Conservation (phyloP, 2,113 vertebrate genomes). For the Hypanus sabinus region DNA sequence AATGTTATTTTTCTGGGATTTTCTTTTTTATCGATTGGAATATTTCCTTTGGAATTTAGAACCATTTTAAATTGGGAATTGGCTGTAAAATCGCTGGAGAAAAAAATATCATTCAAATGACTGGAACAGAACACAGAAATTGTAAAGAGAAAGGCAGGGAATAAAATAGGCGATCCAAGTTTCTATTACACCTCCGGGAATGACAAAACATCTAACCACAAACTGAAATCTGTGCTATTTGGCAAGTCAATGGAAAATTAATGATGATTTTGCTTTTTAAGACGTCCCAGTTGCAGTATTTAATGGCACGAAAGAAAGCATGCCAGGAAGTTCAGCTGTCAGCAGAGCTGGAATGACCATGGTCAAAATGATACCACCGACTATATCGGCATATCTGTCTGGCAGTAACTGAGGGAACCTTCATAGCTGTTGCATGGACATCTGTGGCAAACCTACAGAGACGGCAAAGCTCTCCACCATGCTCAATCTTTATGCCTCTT, state of each 20-base stretch:
- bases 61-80: background rate
- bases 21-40: background rate
- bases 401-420: background rate
- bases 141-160: background rate
- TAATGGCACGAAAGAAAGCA: background rate
- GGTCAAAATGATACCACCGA: background rate
- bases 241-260: background rate
- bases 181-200: background rate
- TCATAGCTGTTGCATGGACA: background rate
- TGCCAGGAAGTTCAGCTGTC: slow-evolving; percentile 29
- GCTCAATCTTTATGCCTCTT: background rate
- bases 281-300: slow-evolving; percentile 26
- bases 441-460: background rate
- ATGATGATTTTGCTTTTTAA: slow-evolving; percentile 14
- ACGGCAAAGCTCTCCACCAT: background rate
- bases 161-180: background rate
- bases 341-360: slow-evolving; percentile 2
- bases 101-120: background rate
- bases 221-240: slow-evolving; percentile 8
- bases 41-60: background rate
- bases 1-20: background rate
- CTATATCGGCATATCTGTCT: background rate
- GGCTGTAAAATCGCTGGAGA: background rate
- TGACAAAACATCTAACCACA: background rate
- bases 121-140: background rate